A percentile compares a stretch with the other conserved stretches of the same genome.
Evolutionary conservation across 2,797 vertebrate genomes (phyloP).

Genomic region (Momotus momota): DNA sequence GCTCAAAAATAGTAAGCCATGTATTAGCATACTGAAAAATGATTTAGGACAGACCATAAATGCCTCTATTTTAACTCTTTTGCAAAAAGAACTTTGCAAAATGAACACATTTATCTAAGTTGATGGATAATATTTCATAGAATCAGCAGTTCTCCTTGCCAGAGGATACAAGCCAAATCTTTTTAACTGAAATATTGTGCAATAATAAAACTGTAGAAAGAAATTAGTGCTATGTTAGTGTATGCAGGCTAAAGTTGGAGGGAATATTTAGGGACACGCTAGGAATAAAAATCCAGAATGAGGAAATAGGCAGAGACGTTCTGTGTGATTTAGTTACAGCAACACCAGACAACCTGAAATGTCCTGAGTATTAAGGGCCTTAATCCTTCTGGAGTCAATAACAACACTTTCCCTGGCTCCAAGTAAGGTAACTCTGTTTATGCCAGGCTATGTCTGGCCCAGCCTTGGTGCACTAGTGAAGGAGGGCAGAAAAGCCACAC

Average conservation of each 20-base stretch:
- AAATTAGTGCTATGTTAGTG: slow-evolving; percentile 18
- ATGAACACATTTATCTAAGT: slow-evolving; percentile 51
- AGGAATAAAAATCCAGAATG: not conserved
- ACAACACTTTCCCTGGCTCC: not conserved
- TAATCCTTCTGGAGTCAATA: not conserved
- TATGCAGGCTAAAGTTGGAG: not conserved
- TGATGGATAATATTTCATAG: slow-evolving; percentile 68
- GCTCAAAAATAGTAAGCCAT: slow-evolving; percentile 10
- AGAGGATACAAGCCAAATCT: slow-evolving; percentile 42
- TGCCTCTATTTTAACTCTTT: slow-evolving; percentile 35
- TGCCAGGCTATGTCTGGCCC: accelerated
- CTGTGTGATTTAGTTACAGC: not conserved
- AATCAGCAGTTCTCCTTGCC: slow-evolving; percentile 43
- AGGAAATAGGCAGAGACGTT: not conserved
- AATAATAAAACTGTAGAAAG: slow-evolving; percentile 44
- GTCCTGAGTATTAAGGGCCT: not conserved
- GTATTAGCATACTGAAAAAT: slow-evolving; percentile 25
- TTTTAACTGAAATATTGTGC: slow-evolving; percentile 51
- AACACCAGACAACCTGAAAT: not conserved
- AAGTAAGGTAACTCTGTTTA: too few relatives aligned
- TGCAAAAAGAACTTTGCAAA: slow-evolving; percentile 31
- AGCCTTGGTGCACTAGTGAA: accelerated
- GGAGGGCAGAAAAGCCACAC: accelerated
- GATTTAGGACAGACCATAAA: slow-evolving; percentile 30
- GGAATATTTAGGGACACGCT: not conserved